A percentile compares a stretch with the other conserved stretches of the same genome.
These are phyloP conservation scores for Ptychobarbus kaznakovi DNA, from an alignment of 2,797 vertebrate species.

Conservation along the genomic window DNA sequence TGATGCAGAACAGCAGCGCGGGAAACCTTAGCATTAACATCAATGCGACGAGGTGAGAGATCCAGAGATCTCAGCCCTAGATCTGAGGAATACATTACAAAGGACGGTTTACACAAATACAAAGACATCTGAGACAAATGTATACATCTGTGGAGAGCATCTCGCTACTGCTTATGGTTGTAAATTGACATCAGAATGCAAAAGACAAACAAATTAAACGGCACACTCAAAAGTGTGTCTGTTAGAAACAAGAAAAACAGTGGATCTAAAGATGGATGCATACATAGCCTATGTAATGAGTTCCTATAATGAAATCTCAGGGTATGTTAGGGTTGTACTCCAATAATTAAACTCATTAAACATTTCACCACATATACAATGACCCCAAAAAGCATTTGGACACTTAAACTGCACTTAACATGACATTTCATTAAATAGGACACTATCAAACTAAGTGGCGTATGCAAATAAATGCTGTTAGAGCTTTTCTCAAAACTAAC, in stretches of 20 bases:
- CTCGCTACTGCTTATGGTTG: constrained; percentile 12
- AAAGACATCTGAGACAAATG: constrained; percentile 27
- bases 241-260: constrained; percentile 38
- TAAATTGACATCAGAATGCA: constrained; percentile 31
- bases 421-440: not conserved
- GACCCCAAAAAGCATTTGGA: constrained; percentile 19
- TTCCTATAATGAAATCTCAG: constrained; percentile 38
- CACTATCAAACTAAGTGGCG: not conserved
- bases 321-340: constrained; percentile 17
- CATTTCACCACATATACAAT: constrained; percentile 1
- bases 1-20: constrained; percentile 84
- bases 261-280: constrained; percentile 30
- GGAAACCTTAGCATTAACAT: constrained; percentile 83
- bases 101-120: constrained; percentile 9
- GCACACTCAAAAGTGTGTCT: constrained; percentile 1
- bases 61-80: not conserved
- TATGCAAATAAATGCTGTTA: not conserved
- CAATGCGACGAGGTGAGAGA: constrained; percentile 83
- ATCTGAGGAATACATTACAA: constrained; percentile 23
- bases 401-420: constrained; percentile 13
- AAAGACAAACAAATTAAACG: constrained; percentile 12
- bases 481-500: not conserved
- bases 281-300: constrained; percentile 23
- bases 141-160: constrained; percentile 33
- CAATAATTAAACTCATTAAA: constrained; percentile 30